A percentile compares a stretch with the other conserved stretches of the same genome.
Conservation (phyloP, 2,888 invertebrate genomes). For the Patella ulyssiponensis region DNA sequence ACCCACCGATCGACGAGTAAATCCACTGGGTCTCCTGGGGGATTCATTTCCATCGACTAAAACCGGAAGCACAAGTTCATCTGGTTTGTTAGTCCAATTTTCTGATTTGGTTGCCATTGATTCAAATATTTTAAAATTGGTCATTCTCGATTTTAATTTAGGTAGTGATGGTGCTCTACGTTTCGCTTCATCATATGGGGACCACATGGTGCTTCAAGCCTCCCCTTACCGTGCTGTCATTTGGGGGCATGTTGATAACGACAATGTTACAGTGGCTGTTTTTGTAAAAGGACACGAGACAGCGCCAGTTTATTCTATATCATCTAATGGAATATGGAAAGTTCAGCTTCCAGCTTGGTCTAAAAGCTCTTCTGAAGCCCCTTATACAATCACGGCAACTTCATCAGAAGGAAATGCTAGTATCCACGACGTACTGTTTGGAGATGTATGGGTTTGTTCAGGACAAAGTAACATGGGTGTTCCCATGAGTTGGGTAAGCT, state of each 20-base stretch:
- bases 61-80: no score
- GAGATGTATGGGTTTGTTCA: constrained; percentile 70
- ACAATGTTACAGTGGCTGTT: constrained; percentile 35
- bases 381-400: constrained; percentile 46
- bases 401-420: constrained; percentile 44
- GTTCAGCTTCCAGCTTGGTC: constrained; percentile 39
- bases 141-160: neutral
- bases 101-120: no score
- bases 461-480: constrained; percentile 69
- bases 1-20: no score
- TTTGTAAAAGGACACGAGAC: neutral
- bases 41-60: no score
- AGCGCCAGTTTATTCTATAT: neutral
- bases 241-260: constrained; percentile 56
- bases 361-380: constrained; percentile 28
- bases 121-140: no score
- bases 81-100: no score
- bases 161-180: constrained; percentile 10
- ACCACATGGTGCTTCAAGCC: constrained; percentile 61
- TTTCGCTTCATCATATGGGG: constrained; percentile 47
- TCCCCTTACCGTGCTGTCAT: constrained; percentile 50
- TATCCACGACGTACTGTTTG: constrained; percentile 64
- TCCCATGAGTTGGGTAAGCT: constrained; percentile 35
- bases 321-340: constrained; percentile 44
- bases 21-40: no score